phyloP scores from a whole-genome alignment of 2,888 invertebrate genomes.

The Conops quadrifasciatus region DNA sequence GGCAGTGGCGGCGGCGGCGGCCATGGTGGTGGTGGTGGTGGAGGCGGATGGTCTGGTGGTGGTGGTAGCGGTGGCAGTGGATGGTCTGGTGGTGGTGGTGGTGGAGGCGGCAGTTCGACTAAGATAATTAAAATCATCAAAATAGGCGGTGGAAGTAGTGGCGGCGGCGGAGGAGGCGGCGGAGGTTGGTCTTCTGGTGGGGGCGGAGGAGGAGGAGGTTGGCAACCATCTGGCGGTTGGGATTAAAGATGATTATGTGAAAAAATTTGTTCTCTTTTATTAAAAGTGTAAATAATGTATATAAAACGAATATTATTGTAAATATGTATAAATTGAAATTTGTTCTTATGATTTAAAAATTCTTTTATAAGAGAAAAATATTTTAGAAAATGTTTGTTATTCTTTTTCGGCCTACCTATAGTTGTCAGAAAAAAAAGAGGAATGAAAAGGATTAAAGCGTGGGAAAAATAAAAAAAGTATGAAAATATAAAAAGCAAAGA shows the following conservation, averaged over 20 bases:
- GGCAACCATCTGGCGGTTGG: constrained; percentile 45
- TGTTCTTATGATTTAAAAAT: background rate
- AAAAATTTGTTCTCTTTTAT: background rate
- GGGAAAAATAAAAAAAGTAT: no score
- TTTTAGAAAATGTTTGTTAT: background rate
- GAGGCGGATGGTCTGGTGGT: constrained; percentile 42
- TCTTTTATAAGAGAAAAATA: background rate
- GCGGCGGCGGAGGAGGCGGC: constrained; percentile 46
- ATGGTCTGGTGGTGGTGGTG: constrained; percentile 46
- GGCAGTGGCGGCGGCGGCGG: constrained; percentile 45
- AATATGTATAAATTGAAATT: constrained; percentile 5
- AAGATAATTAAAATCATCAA: constrained; percentile 13
- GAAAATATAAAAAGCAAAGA: no score
- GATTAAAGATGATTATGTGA: constrained; percentile 32
- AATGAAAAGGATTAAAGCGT: no score
- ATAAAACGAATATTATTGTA: background rate
- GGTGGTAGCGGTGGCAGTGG: constrained; percentile 38
- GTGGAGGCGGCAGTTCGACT: constrained; percentile 45
- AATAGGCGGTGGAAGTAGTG: constrained; percentile 41
- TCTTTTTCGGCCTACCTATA: no score
- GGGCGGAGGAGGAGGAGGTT: constrained; percentile 45
- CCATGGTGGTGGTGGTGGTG: constrained; percentile 44
- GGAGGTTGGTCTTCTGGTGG: constrained; percentile 48
- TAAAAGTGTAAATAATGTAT: constrained; percentile 12
- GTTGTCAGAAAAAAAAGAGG: no score